These are phyloP conservation scores for Conopomorpha cramerella DNA, from an alignment of 1,140 invertebrate genomes.

Conservation along the genomic window DNA sequence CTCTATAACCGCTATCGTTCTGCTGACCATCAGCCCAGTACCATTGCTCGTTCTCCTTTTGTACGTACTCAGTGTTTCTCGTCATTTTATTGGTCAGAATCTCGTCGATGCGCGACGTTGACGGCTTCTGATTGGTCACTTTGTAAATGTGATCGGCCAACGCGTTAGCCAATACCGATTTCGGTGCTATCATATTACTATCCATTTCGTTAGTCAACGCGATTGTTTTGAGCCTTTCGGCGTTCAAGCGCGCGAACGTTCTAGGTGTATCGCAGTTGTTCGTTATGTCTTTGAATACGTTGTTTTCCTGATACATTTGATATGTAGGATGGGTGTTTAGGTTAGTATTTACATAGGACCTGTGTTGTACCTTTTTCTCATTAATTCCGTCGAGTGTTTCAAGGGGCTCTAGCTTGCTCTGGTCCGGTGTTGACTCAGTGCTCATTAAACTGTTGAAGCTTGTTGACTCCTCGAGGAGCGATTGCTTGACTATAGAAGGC, in stretches of 20 bases:
- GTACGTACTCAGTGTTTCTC: conserved; percentile 13
- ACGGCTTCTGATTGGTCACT: conserved; percentile 59
- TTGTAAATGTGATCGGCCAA: conserved; percentile 56
- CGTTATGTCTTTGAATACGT: conserved; percentile 35
- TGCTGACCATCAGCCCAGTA: conserved; percentile 19
- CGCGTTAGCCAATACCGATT: conserved; percentile 45
- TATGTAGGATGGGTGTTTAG: conserved; percentile 25
- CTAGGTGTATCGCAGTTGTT: conserved; percentile 40
- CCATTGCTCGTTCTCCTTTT: conserved; percentile 47
- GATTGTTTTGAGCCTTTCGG: conserved; percentile 47
- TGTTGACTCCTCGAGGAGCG: conserved; percentile 57
- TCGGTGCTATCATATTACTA: conserved; percentile 38
- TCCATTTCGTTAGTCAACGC: conserved; percentile 21
- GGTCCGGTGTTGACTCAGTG: conserved; percentile 44
- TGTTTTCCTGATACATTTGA: conserved; percentile 15
- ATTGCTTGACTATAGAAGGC: conserved; percentile 75
- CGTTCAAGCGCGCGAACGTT: conserved; percentile 48
- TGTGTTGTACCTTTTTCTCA: conserved; percentile 60
- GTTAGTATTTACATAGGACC: conserved; percentile 50
- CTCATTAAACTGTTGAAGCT: conserved; percentile 50
- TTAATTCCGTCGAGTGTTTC: conserved; percentile 38
- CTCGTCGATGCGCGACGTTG: conserved; percentile 46
- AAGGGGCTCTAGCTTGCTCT: conserved; percentile 29
- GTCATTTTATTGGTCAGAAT: conserved; percentile 55
- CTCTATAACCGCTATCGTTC: conserved; percentile 22